Evolutionary conservation across 2,888 invertebrate species (phyloP).

Genomic region (Taenaris catops): DNA sequence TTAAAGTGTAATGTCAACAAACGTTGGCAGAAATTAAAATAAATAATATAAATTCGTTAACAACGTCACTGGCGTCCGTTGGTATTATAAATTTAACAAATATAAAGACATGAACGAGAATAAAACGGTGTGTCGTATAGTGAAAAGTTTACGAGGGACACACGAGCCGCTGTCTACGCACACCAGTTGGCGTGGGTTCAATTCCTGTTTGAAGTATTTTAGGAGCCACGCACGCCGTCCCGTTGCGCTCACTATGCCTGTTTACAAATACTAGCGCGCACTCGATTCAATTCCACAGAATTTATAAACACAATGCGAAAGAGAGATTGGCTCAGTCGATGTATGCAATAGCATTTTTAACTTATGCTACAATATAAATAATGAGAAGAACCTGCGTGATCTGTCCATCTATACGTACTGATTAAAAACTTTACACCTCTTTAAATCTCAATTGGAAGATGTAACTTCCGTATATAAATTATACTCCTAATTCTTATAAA

Average conservation of each 20-base stretch:
- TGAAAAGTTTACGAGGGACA: slow-evolving; percentile 65
- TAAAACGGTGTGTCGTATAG: slow-evolving; percentile 67
- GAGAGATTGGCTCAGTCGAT: slow-evolving; percentile 49
- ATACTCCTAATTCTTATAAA: no score
- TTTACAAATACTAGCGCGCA: slow-evolving; percentile 75
- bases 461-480: no score
- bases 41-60: slow-evolving; percentile 34
- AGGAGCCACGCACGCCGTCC: slow-evolving; percentile 59
- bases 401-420: no score
- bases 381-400: slow-evolving; percentile 1
- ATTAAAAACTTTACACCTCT: no score
- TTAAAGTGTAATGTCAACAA: slow-evolving; percentile 17
- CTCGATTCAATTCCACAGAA: slow-evolving; percentile 66
- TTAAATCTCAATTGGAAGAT: no score
- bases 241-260: slow-evolving; percentile 46
- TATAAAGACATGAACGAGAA: slow-evolving; percentile 56
- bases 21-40: slow-evolving; percentile 19
- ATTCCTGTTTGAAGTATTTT: slow-evolving; percentile 76
- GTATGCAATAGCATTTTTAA: slow-evolving; percentile 29
- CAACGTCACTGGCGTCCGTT: slow-evolving; percentile 27
- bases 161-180: slow-evolving; percentile 70
- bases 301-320: slow-evolving; percentile 69
- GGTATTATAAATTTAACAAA: slow-evolving; percentile 46
- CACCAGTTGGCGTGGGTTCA: slow-evolving; percentile 72
- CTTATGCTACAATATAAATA: slow-evolving; percentile 8